Base-by-base conservation (phyloP, 2,113 vertebrate species). In the Eudyptes chrysolophus region DNA sequence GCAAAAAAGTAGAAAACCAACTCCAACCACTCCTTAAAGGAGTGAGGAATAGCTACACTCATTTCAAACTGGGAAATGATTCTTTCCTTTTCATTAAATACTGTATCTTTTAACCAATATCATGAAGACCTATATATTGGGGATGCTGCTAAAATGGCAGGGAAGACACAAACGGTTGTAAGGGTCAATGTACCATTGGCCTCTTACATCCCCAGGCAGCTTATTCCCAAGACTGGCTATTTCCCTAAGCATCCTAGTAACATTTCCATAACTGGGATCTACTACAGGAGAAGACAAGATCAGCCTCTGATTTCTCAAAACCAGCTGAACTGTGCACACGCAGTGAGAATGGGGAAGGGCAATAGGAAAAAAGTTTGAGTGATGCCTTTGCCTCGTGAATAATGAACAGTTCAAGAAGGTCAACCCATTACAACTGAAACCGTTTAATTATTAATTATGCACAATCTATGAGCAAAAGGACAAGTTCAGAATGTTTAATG, bases 371-470 rank as follows among this genome's bases (percentile, higher is more conserved):
- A 98, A 98, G 98, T 99, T 98, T 99, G 99, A 99, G 98, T 99
- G 99, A 99, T 99, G 99, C 98, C 97, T 98, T 98, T 98, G 98
- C 99, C 98, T 98, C 96, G 98, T 99, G 99, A 99, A 98, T 99
- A 99, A 99, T 99, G 99, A 99, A 98, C 96, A 98, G 99, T 99
- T 99, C 99, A 99, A 96, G 97, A 97, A 97, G 99, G 99, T 99
- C 99, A 99, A 99, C 98, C 99, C 98, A 99, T 99, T 99, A 99
- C 99, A 99, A 99, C 87, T 84, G 98, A 98, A 99, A 97, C 98
- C 98, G 98, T 99, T 99, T 99, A 99, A 99, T 99, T 99, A 99
- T 99, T 99, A 99, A 99, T 99, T 99, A 99, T 99, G 99, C 98
- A 98, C 98, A 98, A 99, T 99, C 98, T 98, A 98, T 98, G 98